phyloP scores from a whole-genome alignment of 2,113 vertebrate genomes.

The Notiomystis cincta region DNA sequence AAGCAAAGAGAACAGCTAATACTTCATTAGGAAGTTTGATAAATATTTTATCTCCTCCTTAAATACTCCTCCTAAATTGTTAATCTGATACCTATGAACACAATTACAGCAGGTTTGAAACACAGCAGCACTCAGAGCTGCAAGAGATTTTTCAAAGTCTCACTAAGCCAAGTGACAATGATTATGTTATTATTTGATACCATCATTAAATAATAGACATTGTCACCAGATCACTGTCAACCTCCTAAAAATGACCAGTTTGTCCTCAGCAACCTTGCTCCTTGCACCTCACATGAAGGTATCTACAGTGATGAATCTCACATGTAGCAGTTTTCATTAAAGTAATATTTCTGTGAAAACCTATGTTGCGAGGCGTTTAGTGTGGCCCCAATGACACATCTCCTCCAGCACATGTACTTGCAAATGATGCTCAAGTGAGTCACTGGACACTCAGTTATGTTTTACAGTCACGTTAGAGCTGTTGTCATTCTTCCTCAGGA shows the following conservation, averaged over 20 bases:
- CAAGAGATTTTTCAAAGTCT: background rate
- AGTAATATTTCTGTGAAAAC: background rate
- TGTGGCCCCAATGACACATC: background rate
- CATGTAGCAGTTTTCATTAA: background rate
- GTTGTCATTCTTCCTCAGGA: background rate
- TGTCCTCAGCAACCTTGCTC: background rate
- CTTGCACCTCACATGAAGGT: background rate
- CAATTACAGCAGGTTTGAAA: background rate
- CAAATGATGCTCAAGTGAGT: background rate
- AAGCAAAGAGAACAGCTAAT: background rate
- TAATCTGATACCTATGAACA: background rate
- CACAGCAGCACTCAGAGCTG: background rate
- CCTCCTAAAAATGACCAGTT: background rate
- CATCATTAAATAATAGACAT: background rate
- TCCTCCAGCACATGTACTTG: background rate
- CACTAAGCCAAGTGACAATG: background rate
- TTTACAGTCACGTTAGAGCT: background rate
- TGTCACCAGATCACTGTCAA: background rate
- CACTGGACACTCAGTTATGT: background rate
- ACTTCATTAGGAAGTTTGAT: background rate
- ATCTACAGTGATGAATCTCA: background rate
- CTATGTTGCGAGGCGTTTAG: background rate
- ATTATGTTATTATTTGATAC: background rate
- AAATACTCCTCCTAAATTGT: background rate
- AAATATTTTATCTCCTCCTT: background rate